phyloP scores from a whole-genome alignment of 2,797 vertebrate species.

The Crax fasciolata region DNA sequence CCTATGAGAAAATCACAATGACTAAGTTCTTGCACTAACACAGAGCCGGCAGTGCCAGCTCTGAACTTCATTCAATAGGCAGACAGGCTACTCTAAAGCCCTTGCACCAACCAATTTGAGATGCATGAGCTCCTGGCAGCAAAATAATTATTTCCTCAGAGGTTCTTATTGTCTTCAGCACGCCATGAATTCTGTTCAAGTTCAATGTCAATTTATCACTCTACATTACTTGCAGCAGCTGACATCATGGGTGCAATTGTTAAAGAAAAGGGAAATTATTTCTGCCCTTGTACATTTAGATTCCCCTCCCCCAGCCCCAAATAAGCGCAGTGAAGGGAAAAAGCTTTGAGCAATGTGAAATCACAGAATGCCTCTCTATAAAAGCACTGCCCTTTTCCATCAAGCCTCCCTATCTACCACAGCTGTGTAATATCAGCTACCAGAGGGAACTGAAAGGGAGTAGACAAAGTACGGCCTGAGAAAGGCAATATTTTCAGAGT shows the following conservation, averaged over 20 bases:
- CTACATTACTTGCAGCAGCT: conserved; percentile 48
- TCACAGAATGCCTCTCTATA: not conserved
- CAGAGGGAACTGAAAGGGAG: not conserved
- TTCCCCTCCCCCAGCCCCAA: not conserved
- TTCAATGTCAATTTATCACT: conserved; percentile 76
- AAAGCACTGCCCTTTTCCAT: not conserved
- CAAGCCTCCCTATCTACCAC: not conserved
- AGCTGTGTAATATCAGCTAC: not conserved
- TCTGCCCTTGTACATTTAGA: conserved; percentile 62
- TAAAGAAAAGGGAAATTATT: conserved; percentile 69
- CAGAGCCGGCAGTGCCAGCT: conserved; percentile 5
- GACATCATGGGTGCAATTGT: conserved; percentile 66
- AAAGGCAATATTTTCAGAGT: conserved; percentile 7
- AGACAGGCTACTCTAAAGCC: conserved; percentile 41
- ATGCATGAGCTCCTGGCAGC: conserved; percentile 77
- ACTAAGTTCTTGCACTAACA: conserved; percentile 30
- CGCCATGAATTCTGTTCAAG: conserved; percentile 70
- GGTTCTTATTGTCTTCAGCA: conserved; percentile 57
- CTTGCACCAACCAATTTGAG: conserved; percentile 68
- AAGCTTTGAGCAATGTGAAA: conserved; percentile 48
- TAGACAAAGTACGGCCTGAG: not conserved
- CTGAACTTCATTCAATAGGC: conserved; percentile 49
- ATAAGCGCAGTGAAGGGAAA: not conserved
- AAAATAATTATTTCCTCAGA: conserved; percentile 79
- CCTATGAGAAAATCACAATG: conserved; percentile 50